phyloP scores from a whole-genome alignment of 2,888 invertebrate genomes.

The Selenia dentaria region DNA sequence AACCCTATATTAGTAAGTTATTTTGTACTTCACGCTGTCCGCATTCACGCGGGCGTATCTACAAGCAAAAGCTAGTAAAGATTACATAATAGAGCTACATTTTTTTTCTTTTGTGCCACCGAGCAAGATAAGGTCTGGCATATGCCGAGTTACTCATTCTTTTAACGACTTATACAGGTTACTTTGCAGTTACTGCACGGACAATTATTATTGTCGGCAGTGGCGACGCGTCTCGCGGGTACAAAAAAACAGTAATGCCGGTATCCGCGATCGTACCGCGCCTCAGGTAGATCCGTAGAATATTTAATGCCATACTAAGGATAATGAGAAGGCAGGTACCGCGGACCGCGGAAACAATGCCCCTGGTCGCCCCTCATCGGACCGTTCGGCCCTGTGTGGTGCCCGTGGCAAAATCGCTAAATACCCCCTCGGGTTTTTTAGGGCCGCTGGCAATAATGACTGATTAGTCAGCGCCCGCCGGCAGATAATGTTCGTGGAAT shows the following conservation, averaged over 20 bases:
- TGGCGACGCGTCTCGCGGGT: constrained; percentile 22
- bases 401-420: constrained; percentile 30
- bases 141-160: too few relatives aligned
- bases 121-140: too few relatives aligned
- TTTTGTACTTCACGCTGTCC: too few relatives aligned
- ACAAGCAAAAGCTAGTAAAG: too few relatives aligned
- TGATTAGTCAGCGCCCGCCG: constrained; percentile 16
- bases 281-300: constrained; percentile 16
- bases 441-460: constrained; percentile 8
- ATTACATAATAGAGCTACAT: too few relatives aligned
- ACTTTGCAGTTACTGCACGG: neutral
- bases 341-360: constrained; percentile 42
- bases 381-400: constrained; percentile 19
- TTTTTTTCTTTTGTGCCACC: too few relatives aligned
- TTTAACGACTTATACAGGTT: neutral
- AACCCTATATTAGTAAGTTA: too few relatives aligned
- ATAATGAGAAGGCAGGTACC: constrained; percentile 60
- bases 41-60: too few relatives aligned
- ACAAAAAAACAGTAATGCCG: constrained; percentile 11
- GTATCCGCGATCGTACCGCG: constrained; percentile 16
- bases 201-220: constrained; percentile 8
- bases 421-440: constrained; percentile 27
- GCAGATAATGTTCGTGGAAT: constrained; percentile 4
- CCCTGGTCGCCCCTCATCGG: constrained; percentile 27
- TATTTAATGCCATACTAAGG: constrained; percentile 22